Conservation (phyloP, 64 coral and sea anemone species). For the Montipora sp. region DNA sequence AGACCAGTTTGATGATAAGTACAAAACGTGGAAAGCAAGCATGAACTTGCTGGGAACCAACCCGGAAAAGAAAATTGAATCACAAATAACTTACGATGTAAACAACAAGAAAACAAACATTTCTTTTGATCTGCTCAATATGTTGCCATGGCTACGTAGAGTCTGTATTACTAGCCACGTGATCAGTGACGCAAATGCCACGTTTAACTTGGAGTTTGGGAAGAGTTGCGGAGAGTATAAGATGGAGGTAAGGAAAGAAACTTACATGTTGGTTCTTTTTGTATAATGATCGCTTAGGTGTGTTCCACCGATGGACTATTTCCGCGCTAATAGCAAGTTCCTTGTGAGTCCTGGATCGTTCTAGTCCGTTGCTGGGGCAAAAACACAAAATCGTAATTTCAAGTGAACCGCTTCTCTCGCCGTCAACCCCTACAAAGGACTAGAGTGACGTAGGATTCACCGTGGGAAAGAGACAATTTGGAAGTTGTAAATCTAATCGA, state of each 20-base stretch:
- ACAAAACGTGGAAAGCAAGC: conserved; percentile 25
- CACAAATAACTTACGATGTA: background rate
- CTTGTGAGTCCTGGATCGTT: too few species aligned
- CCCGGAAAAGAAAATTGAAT: conserved; percentile 30
- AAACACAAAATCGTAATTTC: too few species aligned
- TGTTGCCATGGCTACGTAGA: conserved; percentile 15
- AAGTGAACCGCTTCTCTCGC: too few species aligned
- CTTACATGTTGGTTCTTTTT: background rate
- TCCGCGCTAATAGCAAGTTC: too few species aligned
- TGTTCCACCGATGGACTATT: too few species aligned
- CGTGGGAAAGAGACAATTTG: too few species aligned
- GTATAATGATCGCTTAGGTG: too few species aligned
- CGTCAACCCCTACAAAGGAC: too few species aligned
- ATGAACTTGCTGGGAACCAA: conserved; percentile 16
- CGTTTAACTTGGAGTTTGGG: conserved; percentile 4
- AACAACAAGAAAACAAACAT: background rate
- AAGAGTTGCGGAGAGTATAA: background rate
- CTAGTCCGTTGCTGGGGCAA: too few species aligned
- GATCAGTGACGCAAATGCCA: background rate
- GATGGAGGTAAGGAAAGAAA: background rate
- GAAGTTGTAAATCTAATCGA: too few species aligned
- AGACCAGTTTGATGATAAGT: background rate
- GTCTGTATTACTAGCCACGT: conserved; percentile 23
- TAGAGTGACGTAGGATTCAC: too few species aligned
- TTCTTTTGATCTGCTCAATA: conserved; percentile 10